Evolutionary conservation across 2,888 invertebrate species (phyloP).

Genomic region (Oxycera nigricornis): DNA sequence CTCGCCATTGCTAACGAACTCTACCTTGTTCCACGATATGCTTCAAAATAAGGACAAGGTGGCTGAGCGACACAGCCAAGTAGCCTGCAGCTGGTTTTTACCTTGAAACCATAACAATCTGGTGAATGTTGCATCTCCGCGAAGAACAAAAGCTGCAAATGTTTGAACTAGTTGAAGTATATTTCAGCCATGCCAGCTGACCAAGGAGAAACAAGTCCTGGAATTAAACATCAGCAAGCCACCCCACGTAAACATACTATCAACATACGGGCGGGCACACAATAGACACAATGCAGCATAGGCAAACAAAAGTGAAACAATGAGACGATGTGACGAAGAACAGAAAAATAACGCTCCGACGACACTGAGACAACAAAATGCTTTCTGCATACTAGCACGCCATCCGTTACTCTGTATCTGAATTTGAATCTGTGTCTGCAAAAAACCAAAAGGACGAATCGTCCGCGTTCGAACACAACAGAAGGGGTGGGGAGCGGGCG

Average conservation of each 20-base stretch:
- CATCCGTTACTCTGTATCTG: neutral
- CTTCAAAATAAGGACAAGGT: slow-evolving; percentile 27
- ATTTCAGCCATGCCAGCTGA: neutral
- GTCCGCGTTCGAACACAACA: neutral
- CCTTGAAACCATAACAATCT: slow-evolving; percentile 32
- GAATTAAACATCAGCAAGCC: slow-evolving; percentile 3
- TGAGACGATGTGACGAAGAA: slow-evolving; percentile 32
- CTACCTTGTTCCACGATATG: no score
- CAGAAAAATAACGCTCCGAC: slow-evolving; percentile 16
- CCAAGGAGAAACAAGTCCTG: slow-evolving; percentile 6
- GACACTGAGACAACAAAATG: slow-evolving; percentile 9
- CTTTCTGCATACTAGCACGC: neutral
- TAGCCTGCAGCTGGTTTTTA: slow-evolving; percentile 18
- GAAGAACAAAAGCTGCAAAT: slow-evolving; percentile 16
- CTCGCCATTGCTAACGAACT: no score
- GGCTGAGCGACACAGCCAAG: neutral
- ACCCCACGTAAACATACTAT: neutral
- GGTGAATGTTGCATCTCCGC: slow-evolving; percentile 9
- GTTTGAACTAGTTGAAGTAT: slow-evolving; percentile 16
- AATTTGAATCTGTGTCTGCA: no score
- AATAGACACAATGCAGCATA: slow-evolving; percentile 20
- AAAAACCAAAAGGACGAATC: neutral
- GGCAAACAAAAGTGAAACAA: neutral
- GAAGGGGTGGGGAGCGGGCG: neutral
- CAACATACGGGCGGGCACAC: neutral